Evolutionary conservation across 2,113 vertebrate species (phyloP).

Genomic region (Calcarius ornatus): DNA sequence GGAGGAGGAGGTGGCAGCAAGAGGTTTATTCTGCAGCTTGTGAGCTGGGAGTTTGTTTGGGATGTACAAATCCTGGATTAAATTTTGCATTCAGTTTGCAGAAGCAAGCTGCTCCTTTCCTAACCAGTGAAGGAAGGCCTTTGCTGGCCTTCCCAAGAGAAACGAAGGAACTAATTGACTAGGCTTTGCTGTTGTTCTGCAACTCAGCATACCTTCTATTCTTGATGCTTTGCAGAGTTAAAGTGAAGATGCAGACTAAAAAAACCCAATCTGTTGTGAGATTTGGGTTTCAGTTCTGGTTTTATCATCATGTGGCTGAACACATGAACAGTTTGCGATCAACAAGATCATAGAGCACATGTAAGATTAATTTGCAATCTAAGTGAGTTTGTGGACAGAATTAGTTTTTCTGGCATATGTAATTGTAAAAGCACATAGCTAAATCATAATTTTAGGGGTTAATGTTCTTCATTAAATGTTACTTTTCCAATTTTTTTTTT

Average conservation of each 20-base stretch:
- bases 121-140: not conserved
- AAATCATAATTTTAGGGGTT: not conserved
- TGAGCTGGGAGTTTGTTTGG: not conserved
- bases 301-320: not conserved
- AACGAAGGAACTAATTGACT: not conserved
- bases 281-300: constrained; percentile 1
- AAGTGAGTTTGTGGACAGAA: not conserved
- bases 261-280: not conserved
- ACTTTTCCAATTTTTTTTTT: not conserved
- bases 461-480: not conserved
- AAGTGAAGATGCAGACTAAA: not conserved
- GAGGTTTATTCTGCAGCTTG: not conserved
- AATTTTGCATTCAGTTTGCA: not conserved
- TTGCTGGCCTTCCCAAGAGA: not conserved
- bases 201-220: not conserved
- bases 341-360: not conserved
- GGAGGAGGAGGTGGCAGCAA: not conserved
- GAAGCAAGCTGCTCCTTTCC: not conserved
- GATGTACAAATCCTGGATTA: not conserved
- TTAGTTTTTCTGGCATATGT: not conserved
- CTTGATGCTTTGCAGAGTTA: not conserved
- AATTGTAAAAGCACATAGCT: not conserved
- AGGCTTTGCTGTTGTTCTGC: not conserved
- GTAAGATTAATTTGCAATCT: not conserved
- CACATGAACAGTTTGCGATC: not conserved